phyloP scores from a whole-genome alignment of 2,113 vertebrate species.

The Motacilla alba region DNA sequence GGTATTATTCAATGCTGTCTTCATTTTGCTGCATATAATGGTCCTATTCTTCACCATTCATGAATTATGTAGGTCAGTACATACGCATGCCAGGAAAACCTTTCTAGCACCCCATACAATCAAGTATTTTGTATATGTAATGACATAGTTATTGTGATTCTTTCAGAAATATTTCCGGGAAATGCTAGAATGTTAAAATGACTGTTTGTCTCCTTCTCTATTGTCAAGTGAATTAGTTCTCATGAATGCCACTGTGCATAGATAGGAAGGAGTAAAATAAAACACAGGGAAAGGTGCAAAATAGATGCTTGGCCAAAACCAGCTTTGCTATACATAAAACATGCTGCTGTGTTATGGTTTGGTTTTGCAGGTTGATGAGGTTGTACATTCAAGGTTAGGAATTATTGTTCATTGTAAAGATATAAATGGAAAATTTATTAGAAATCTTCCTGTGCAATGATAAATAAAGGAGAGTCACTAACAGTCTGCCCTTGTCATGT shows the following conservation, averaged over 20 bases:
- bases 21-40: slow-evolving; percentile 30
- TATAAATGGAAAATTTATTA: not conserved
- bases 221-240: not conserved
- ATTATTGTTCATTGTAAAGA: not conserved
- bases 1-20: slow-evolving; percentile 3
- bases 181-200: not conserved
- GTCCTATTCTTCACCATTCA: slow-evolving; percentile 22
- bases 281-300: not conserved
- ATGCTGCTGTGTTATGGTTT: not conserved
- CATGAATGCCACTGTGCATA: not conserved
- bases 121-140: slow-evolving; percentile 33
- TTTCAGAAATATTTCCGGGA: not conserved
- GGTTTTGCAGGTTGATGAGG: not conserved
- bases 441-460: not conserved
- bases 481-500: rapidly evolving
- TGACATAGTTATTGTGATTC: not conserved
- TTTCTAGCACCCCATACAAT: slow-evolving; percentile 18
- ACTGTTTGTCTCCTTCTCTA: not conserved
- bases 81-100: slow-evolving; percentile 10
- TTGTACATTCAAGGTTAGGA: not conserved
- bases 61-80: slow-evolving; percentile 56
- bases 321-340: not conserved
- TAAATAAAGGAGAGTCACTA: not conserved
- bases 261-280: not conserved
- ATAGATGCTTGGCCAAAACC: not conserved